A percentile compares a stretch with the other conserved stretches of the same genome.
These are phyloP conservation scores for Lacanobia oleracea DNA, from an alignment of 2,888 invertebrate species.

Conservation along the genomic window DNA sequence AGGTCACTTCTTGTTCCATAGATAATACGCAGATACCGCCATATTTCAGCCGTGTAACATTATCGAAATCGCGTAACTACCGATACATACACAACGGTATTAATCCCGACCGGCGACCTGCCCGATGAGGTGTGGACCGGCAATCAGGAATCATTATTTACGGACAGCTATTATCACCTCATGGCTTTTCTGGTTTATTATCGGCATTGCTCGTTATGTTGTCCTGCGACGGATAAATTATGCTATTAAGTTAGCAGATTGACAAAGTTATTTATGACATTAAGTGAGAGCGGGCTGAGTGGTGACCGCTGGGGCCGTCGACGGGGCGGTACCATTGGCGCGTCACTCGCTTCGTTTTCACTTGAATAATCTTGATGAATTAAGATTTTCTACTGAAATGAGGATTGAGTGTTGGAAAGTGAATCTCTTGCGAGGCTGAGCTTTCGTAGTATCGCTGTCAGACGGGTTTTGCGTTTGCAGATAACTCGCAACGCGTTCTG, in stretches of 20 bases:
- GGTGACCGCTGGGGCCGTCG: slow-evolving; percentile 79
- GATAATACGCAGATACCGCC: slow-evolving; percentile 60
- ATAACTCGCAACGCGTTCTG: slow-evolving; percentile 74
- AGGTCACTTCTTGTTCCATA: slow-evolving; percentile 76
- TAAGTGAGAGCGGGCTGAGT: slow-evolving; percentile 85
- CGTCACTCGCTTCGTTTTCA: slow-evolving; percentile 55
- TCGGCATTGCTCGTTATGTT: slow-evolving; percentile 89
- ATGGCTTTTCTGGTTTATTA: slow-evolving; percentile 90
- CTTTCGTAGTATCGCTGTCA: slow-evolving; percentile 54
- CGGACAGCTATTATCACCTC: slow-evolving; percentile 90
- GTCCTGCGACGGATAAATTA: slow-evolving; percentile 89
- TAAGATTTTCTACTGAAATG: slow-evolving; percentile 43
- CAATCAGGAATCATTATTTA: slow-evolving; percentile 90
- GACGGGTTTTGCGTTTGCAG: slow-evolving; percentile 75
- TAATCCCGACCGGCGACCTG: slow-evolving; percentile 75
- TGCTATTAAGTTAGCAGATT: slow-evolving; percentile 91
- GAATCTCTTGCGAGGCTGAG: slow-evolving; percentile 51
- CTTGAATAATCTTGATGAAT: slow-evolving; percentile 32
- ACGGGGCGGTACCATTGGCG: slow-evolving; percentile 64
- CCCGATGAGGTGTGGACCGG: slow-evolving; percentile 84
- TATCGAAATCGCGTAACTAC: slow-evolving; percentile 53
- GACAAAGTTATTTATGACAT: slow-evolving; percentile 90
- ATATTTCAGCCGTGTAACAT: slow-evolving; percentile 59
- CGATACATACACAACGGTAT: slow-evolving; percentile 61
- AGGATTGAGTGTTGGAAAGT: slow-evolving; percentile 40